Conservation (phyloP, 1,140 invertebrate genomes). For the Philaenus spumarius region DNA sequence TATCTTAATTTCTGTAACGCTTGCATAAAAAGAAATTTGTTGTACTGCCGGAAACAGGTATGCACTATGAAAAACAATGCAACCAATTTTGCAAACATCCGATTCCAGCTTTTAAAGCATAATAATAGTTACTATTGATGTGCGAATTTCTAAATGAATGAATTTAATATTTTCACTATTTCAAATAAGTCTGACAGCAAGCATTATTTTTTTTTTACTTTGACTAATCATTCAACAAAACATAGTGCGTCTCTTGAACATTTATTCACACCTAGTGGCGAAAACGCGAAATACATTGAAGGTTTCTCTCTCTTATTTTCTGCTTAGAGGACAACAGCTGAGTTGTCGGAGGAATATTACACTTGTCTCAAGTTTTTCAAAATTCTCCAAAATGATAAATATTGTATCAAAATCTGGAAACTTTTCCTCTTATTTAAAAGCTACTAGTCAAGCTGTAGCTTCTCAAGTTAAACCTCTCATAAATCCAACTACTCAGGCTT, state of each 20-base stretch:
- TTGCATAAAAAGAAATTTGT: slow-evolving; percentile 37
- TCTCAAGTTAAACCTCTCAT: slow-evolving; percentile 45
- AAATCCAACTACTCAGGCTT: slow-evolving; percentile 39
- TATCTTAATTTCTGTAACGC: slow-evolving; percentile 33
- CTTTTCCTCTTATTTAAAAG: slow-evolving; percentile 51
- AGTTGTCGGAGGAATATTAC: not conserved
- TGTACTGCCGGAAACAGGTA: slow-evolving; percentile 35
- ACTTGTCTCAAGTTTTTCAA: not conserved
- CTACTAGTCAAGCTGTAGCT: slow-evolving; percentile 48
- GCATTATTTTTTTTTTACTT: too few species aligned
- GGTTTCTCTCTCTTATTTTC: not conserved
- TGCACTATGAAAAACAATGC: slow-evolving; percentile 15
- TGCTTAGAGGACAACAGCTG: slow-evolving; percentile 2
- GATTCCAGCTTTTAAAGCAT: not conserved
- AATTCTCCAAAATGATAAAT: slow-evolving; percentile 45
- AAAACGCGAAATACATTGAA: slow-evolving; percentile 12
- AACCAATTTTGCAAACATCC: slow-evolving; percentile 9
- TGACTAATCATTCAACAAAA: too few species aligned
- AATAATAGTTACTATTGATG: too few species aligned
- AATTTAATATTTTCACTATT: too few species aligned
- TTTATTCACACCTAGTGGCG: slow-evolving; percentile 15
- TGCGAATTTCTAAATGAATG: too few species aligned
- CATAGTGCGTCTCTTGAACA: not conserved
- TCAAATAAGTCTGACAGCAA: too few species aligned
- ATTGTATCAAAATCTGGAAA: slow-evolving; percentile 54